Conservation (phyloP, 2,888 invertebrate genomes). For the Lasius fuliginosus region DNA sequence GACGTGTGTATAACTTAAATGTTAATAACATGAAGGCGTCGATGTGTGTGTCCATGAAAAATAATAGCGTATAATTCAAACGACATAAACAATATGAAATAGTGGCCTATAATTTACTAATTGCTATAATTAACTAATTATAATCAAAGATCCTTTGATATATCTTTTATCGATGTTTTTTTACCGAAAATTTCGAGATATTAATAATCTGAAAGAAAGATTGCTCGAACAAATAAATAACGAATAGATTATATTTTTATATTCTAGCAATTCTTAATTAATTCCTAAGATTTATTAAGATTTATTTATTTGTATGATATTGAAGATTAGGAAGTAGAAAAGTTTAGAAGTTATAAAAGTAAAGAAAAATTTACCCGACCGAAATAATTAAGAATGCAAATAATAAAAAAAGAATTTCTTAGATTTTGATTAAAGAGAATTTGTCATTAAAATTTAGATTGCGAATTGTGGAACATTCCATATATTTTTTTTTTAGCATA, state of each 20-base stretch:
- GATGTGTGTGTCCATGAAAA: constrained; percentile 8
- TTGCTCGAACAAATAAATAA: not conserved
- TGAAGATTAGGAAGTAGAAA: not conserved
- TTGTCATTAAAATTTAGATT: not conserved
- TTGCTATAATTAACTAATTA: not conserved
- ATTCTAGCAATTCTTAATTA: not conserved
- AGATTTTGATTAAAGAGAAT: not conserved
- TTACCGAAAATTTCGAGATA: not conserved
- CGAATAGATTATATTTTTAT: not conserved
- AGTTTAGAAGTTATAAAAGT: not conserved
- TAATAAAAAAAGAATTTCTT: not conserved
- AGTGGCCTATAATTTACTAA: constrained; percentile 6
- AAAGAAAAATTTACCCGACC: not conserved
- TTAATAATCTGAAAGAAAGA: not conserved
- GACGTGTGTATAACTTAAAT: constrained; percentile 42
- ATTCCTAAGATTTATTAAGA: not conserved
- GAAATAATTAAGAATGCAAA: not conserved
- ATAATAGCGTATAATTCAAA: not conserved
- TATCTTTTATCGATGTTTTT: not conserved
- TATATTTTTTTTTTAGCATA: not conserved
- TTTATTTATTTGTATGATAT: not conserved
- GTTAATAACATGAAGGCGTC: constrained; percentile 32
- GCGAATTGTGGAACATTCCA: constrained; percentile 18
- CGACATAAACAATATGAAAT: not conserved
- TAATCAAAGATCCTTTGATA: not conserved